phyloP scores from a whole-genome alignment of 1,140 invertebrate genomes.

The Helicoverpa armigera region DNA sequence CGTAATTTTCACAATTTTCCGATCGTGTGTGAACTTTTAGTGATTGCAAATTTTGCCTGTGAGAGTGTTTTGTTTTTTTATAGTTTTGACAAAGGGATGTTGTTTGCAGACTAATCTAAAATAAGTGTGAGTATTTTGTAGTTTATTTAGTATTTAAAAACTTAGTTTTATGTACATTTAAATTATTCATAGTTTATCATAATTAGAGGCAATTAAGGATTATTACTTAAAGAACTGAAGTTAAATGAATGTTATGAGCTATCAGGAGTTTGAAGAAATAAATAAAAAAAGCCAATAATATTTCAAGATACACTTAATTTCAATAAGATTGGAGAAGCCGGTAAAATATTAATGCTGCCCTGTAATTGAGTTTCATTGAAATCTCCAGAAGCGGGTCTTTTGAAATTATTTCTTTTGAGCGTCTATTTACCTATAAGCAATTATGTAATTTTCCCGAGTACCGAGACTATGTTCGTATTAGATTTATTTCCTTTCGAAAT shows the following conservation, averaged over 20 bases:
- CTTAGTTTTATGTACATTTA: not conserved
- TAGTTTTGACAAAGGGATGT: constrained; percentile 21
- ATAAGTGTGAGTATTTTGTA: constrained; percentile 17
- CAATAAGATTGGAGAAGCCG: not conserved
- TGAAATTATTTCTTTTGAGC: constrained; percentile 1
- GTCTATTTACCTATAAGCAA: not conserved
- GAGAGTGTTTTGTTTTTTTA: constrained; percentile 23
- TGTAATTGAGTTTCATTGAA: constrained; percentile 9
- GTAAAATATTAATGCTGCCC: not conserved
- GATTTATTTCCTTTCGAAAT: constrained; percentile 1
- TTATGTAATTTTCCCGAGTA: constrained; percentile 22
- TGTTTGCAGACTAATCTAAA: not conserved
- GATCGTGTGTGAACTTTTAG: constrained; percentile 60
- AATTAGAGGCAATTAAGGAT: no score
- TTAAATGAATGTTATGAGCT: not conserved
- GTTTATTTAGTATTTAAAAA: constrained; percentile 2
- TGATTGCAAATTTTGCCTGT: constrained; percentile 46
- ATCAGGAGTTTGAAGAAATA: not conserved
- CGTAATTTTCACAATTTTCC: constrained; percentile 45
- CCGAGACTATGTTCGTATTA: not conserved
- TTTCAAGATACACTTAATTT: not conserved
- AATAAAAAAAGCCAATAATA: not conserved
- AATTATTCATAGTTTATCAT: no score
- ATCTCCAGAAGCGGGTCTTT: not conserved
- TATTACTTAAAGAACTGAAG: not conserved